Evolutionary conservation across 35 echinoderm and acorn worm species (phyloP).

Genomic region (Lytechinus pictus): DNA sequence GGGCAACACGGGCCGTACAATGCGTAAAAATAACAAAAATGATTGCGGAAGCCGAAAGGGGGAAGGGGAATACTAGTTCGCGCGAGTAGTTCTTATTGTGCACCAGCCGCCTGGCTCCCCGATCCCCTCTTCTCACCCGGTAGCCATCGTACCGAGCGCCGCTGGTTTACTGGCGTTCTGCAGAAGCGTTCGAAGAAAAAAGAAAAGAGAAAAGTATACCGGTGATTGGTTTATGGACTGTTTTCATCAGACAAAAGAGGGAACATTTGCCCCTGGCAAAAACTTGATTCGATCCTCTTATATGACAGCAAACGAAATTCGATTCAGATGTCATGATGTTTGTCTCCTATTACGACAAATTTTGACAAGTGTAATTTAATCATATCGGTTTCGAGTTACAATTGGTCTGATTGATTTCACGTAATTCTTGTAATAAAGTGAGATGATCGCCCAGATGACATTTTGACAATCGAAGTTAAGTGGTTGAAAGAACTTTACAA

Average conservation of each 20-base stretch:
- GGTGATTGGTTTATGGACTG: not conserved
- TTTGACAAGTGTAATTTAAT: slow-evolving; percentile 34
- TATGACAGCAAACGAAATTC: not conserved
- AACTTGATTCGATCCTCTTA: not conserved
- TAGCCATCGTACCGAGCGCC: slow-evolving; percentile 24
- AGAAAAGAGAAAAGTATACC: not conserved
- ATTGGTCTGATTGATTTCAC: not conserved
- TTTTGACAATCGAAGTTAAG: not conserved
- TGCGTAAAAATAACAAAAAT: slow-evolving; percentile 47
- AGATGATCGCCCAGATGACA: not conserved
- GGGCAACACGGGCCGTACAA: slow-evolving; percentile 27
- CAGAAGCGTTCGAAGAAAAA: slow-evolving; percentile 14
- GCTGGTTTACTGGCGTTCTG: slow-evolving; percentile 1
- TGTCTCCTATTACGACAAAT: slow-evolving; percentile 13
- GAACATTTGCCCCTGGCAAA: slow-evolving; percentile 11
- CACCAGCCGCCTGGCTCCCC: slow-evolving; percentile 32
- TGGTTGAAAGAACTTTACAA: too few relatives aligned
- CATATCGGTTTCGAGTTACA: slow-evolving; percentile 5
- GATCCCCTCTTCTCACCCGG: slow-evolving; percentile 33
- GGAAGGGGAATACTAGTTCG: not conserved
- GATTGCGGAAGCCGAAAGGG: slow-evolving; percentile 3
- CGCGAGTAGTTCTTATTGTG: slow-evolving; percentile 29
- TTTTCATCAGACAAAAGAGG: slow-evolving; percentile 6
- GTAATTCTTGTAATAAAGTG: not conserved
- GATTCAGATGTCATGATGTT: slow-evolving; percentile 32